Conservation (phyloP, 2,113 vertebrate genomes). For the Paedocypris sp. region DNA sequence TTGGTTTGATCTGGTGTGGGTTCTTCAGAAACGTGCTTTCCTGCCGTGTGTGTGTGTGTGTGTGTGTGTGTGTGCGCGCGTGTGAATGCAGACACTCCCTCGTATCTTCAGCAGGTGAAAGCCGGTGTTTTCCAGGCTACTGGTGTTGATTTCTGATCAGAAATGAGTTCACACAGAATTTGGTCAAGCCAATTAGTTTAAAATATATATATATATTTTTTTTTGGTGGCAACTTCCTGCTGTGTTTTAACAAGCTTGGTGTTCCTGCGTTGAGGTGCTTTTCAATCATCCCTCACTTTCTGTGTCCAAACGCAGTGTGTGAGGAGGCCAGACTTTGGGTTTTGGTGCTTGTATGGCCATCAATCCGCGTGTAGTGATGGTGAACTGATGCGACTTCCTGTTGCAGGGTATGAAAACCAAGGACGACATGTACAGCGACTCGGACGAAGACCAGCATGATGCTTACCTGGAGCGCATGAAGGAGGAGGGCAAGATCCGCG, state of each 20-base stretch:
- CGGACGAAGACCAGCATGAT: constrained; percentile 88
- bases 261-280: too few species aligned
- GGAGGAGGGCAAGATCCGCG: constrained; percentile 93
- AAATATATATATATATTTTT: neutral
- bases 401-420: constrained; percentile 81
- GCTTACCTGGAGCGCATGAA: constrained; percentile 98
- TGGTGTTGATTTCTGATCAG: neutral
- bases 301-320: neutral
- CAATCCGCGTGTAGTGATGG: too few species aligned
- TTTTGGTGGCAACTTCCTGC: neutral
- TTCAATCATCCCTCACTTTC: too few species aligned
- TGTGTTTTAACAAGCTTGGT: too few species aligned
- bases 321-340: too few species aligned
- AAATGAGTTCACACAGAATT: neutral
- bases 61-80: neutral
- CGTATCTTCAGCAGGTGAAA: neutral
- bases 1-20: constrained; percentile 35
- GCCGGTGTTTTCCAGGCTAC: neutral
- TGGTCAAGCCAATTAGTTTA: neutral
- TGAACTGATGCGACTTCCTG: neutral
- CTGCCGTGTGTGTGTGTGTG: constrained; percentile 14
- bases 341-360: too few species aligned
- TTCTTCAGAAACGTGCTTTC: neutral
- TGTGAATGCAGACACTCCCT: neutral
- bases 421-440: constrained; percentile 84